A percentile compares a stretch with the other conserved stretches of the same genome.
Conservation (phyloP, 2,113 vertebrate genomes). For the Ariopsis seemanni region DNA sequence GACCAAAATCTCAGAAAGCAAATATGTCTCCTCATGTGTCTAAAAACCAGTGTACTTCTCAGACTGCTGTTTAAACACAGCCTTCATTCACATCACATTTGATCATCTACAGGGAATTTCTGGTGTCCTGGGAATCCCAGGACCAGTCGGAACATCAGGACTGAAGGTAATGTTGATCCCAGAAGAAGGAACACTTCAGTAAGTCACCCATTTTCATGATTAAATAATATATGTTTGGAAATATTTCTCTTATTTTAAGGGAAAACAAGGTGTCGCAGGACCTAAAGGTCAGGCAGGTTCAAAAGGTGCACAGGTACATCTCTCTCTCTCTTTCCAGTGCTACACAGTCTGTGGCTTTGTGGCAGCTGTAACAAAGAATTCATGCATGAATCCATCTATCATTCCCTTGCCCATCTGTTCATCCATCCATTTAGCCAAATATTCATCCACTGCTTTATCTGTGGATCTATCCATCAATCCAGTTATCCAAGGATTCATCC, state of each 20-base stretch:
- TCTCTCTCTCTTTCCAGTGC: neutral
- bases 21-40: no score
- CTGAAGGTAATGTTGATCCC: conserved; percentile 59
- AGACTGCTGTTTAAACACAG: neutral
- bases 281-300: conserved; percentile 60
- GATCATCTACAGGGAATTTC: conserved; percentile 59
- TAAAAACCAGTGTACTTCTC: no score
- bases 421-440: neutral
- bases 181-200: neutral
- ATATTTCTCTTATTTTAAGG: conserved; percentile 55
- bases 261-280: conserved; percentile 64
- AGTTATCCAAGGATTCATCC: neutral
- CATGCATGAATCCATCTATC: neutral
- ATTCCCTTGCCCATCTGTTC: neutral
- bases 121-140: conserved; percentile 63
- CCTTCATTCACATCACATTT: neutral
- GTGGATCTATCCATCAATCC: neutral
- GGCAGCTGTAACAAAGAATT: neutral
- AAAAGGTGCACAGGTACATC: conserved; percentile 65
- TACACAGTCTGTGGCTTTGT: neutral
- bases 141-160: conserved; percentile 64
- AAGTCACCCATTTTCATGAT: neutral
- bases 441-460: neutral
- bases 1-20: no score
- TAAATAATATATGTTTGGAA: neutral